Percentiles rank a stretch among this genome's conserved stretches.
These are phyloP conservation scores for Xestoiulus laeticollis DNA, from an alignment of 2,888 invertebrate species.

Conservation along the genomic window DNA sequence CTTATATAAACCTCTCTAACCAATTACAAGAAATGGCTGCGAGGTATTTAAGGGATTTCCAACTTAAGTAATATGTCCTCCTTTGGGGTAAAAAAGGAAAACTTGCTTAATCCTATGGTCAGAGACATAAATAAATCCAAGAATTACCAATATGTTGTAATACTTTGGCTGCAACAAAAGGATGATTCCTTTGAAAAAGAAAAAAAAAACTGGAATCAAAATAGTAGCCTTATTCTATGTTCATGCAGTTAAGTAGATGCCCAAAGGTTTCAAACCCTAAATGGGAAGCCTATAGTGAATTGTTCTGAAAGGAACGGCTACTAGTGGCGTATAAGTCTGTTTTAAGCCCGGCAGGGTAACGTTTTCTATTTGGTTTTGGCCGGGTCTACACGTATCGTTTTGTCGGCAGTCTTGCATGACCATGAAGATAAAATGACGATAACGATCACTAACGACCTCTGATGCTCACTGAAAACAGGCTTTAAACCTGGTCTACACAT, in stretches of 20 bases:
- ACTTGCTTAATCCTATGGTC: not conserved
- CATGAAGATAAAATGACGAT: no score
- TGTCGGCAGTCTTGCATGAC: no score
- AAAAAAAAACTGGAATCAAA: not conserved
- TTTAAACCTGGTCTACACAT: no score
- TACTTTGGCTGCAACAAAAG: not conserved
- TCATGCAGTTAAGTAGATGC: not conserved
- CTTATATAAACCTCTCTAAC: slow-evolving; percentile 38
- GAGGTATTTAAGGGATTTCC: slow-evolving; percentile 41
- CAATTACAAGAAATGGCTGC: slow-evolving; percentile 35
- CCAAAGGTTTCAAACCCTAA: not conserved
- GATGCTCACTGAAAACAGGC: no score
- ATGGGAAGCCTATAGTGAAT: no score
- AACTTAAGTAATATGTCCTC: slow-evolving; percentile 38
- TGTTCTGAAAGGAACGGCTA: no score
- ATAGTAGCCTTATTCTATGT: not conserved
- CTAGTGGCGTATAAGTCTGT: no score
- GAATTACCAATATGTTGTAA: not conserved
- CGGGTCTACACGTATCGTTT: no score
- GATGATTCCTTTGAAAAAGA: not conserved
- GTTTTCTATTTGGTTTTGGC: no score
- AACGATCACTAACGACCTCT: no score
- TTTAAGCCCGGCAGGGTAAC: no score
- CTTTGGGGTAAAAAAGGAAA: not conserved
- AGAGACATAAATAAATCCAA: not conserved